Percentiles rank a stretch among this genome's conserved stretches.
phyloP scores from a whole-genome alignment of 2,113 vertebrate species.

The Oncorhynchus keta region DNA sequence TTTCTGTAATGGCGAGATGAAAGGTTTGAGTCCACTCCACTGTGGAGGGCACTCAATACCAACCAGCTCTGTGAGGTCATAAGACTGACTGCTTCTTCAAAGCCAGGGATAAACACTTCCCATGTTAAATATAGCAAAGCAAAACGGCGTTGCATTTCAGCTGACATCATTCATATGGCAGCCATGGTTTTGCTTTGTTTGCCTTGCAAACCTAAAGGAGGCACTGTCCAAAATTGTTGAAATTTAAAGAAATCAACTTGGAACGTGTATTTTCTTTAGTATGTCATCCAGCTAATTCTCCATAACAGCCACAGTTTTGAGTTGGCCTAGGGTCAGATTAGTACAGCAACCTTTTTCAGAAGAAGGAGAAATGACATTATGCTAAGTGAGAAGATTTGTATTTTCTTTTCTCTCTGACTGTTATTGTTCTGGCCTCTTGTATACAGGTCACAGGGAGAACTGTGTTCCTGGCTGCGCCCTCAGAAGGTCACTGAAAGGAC shows the following conservation, averaged over 20 bases:
- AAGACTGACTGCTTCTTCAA: background rate
- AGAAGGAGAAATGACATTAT: background rate
- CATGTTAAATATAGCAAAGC: background rate
- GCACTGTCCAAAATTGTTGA: too few species aligned
- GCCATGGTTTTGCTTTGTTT: too few species aligned
- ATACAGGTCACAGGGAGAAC: conserved; percentile 26
- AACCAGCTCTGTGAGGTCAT: conserved; percentile 34
- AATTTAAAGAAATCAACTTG: too few species aligned
- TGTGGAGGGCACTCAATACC: conserved; percentile 44
- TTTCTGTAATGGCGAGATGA: conserved; percentile 59
- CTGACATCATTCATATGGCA: too few species aligned
- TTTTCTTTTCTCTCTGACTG: background rate
- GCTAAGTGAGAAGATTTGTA: background rate
- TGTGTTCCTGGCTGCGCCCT: background rate
- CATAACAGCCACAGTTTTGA: background rate
- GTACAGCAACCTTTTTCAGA: background rate
- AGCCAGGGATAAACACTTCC: background rate
- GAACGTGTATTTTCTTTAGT: background rate
- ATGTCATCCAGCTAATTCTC: background rate
- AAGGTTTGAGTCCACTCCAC: conserved; percentile 21
- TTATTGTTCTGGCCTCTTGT: background rate
- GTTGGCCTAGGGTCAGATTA: background rate
- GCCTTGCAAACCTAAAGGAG: too few species aligned
- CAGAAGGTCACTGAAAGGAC: background rate
- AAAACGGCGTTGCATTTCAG: too few species aligned